Base-by-base conservation (phyloP, 2,888 invertebrate species). In the Theretra japonica region DNA sequence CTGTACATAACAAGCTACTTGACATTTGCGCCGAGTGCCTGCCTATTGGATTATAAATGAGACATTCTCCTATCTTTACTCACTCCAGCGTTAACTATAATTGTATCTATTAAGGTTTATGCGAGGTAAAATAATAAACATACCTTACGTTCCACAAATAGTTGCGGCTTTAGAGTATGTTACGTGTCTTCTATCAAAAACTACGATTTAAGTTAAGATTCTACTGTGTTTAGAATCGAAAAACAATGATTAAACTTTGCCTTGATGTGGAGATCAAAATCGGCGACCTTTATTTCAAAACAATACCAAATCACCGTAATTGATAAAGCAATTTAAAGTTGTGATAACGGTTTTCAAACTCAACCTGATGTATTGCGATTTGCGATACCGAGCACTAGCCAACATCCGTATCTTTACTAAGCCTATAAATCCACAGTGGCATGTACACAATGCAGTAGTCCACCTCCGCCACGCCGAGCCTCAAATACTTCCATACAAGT, bases 401-500 rank as follows among this genome's bases (percentile, higher is more conserved):
- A 15, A 41, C 62, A 33, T 23, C 41, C 41, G 19, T 19, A 60
- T 28, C 17, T 15, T 4, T 65, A 60, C 59, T 4, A 53, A 17
- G n/a, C n/a, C 6, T 53, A 53, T n/a, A 53, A 53, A 53, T 41
- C 53, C 0, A 15, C n/a, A 19, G n/a, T n/a, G 53, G 19, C 53
- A 30, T n/a, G 41, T 48, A 48, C 21, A 65, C 15, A 41, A 41
- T n/a, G n/a, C 28, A 7, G n/a, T 53, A 53, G 60, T 30, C 60
- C 62, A 33, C 62, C 62, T 41, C 17, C 41, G 11, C n/a, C n/a
- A 21, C 23, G 8, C 33, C 21, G 41, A 65, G 41, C 21, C 62
- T 65, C 62, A 65, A 65, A 65, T 65, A 65, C 21, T 41, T 65
- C 41, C 41, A 65, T 21, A 65, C 62, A 65, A 65, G 21, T 65